A percentile compares a stretch with the other conserved stretches of the same genome.
These are phyloP conservation scores for Hylaeus volcanicus DNA, from an alignment of 1,140 invertebrate species.

Conservation along the genomic window DNA sequence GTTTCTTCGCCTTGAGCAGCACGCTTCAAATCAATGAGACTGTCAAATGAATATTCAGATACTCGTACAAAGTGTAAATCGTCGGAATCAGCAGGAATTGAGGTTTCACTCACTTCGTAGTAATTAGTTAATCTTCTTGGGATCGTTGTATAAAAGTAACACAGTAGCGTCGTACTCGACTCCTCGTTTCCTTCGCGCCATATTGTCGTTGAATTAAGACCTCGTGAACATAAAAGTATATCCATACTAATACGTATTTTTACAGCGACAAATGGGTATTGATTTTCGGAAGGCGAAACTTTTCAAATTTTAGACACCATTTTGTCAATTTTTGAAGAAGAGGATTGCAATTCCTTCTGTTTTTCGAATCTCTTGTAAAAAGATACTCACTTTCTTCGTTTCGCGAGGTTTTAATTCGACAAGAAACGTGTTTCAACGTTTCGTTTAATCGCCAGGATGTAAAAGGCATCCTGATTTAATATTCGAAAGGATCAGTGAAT, in stretches of 20 bases:
- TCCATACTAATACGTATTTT: too few species aligned
- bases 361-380: too few species aligned
- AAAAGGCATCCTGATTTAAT: not conserved
- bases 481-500: not conserved
- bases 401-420: not conserved
- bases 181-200: too few species aligned
- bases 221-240: not conserved
- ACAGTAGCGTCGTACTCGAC: not conserved
- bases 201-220: not conserved
- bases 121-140: not conserved
- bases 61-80: slow-evolving; percentile 46
- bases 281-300: too few species aligned
- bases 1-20: slow-evolving; percentile 16
- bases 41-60: slow-evolving; percentile 44
- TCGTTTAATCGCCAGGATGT: not conserved
- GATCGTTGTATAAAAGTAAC: slow-evolving; percentile 10
- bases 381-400: not conserved
- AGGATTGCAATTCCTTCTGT: too few species aligned
- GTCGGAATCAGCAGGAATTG: slow-evolving; percentile 36
- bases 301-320: too few species aligned
- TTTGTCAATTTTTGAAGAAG: too few species aligned
- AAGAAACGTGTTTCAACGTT: not conserved
- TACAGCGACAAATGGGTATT: too few species aligned
- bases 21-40: slow-evolving; percentile 39
- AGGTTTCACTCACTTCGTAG: slow-evolving; percentile 20